Base-by-base conservation (phyloP, 23 tunicate genomes). In the Styela clava region DNA sequence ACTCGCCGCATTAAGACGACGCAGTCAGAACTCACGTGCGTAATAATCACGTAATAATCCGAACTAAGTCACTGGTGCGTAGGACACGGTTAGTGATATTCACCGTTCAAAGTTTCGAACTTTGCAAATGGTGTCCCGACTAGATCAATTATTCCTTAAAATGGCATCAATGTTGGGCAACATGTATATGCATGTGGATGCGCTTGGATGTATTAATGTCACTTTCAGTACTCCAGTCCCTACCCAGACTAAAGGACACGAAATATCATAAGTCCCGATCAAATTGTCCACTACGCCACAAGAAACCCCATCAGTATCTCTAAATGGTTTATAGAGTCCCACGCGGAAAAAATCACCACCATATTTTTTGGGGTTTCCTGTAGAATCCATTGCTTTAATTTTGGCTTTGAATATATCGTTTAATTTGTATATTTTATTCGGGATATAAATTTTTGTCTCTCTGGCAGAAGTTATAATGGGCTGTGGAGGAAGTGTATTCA, bases 271-370 rank as follows among this genome's bases (percentile, higher is more conserved):
- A 25, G 83, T 35, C 29, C 88, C 88, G 61, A 78, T 34, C 19
- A 31, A 36, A 34, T 85, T 68, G 44, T 85, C 88, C 2, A 3
- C 27, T 16, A 85, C 78, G 16, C 25, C 34, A 61, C 83, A 78
- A n/a, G 88, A 74, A 24, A 78, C 73, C 18, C 83, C 88, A 78
- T 85, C 83, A 2, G 87, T 51, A 29, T 27, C n/a, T 3, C 33
- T 62, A 35, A 2, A 16, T 3, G 32, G 24, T n/a, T 69, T 44
- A 32, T 62, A 28, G 21, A 83, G 35, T 2, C 81, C 34, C 27
- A 73, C 87, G 18, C 81, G 73, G 61, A 74, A 83, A 34, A 69
- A 83, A 64, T 83, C 87, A 29, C 87, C 87, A 3, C 87, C 87
- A 27, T 69, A 83, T 30, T 20, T 61, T 63, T 83, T 83, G 33